Conservation (phyloP, 2,888 invertebrate species). For the Watsonalla cultraria region DNA sequence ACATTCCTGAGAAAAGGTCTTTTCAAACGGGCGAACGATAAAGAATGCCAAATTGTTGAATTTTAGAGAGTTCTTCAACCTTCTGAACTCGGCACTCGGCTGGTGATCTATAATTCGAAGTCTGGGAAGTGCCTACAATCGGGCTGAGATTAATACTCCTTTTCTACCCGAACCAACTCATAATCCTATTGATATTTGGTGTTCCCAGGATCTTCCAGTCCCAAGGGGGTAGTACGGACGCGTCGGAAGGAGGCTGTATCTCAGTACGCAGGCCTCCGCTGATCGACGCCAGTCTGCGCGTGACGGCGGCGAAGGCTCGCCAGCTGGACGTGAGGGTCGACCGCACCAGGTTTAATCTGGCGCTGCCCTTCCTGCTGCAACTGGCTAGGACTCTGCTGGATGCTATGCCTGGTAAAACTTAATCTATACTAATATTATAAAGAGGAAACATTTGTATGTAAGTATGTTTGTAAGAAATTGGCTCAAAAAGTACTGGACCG, state of each 20-base stretch:
- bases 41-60: no score
- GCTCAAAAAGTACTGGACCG: no score
- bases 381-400: conserved; percentile 80
- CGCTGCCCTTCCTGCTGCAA: conserved; percentile 83
- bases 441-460: no score
- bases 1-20: no score
- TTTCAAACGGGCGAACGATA: no score
- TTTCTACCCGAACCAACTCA: no score
- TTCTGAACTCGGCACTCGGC: no score
- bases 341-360: conserved; percentile 84
- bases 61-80: no score
- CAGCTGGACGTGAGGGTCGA: conserved; percentile 86
- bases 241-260: conserved; percentile 65
- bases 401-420: conserved; percentile 71
- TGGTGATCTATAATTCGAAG: no score
- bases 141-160: no score
- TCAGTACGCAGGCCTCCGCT: conserved; percentile 85
- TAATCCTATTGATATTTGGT: not conserved
- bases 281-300: conserved; percentile 82
- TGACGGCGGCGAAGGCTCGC: conserved; percentile 79
- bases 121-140: no score
- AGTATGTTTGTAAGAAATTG: no score
- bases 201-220: conserved; percentile 81
- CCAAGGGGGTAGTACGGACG: conserved; percentile 78
- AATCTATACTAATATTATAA: not conserved